Evolutionary conservation across 2,888 invertebrate species (phyloP).

Genomic region (Acrobasis repandana): DNA sequence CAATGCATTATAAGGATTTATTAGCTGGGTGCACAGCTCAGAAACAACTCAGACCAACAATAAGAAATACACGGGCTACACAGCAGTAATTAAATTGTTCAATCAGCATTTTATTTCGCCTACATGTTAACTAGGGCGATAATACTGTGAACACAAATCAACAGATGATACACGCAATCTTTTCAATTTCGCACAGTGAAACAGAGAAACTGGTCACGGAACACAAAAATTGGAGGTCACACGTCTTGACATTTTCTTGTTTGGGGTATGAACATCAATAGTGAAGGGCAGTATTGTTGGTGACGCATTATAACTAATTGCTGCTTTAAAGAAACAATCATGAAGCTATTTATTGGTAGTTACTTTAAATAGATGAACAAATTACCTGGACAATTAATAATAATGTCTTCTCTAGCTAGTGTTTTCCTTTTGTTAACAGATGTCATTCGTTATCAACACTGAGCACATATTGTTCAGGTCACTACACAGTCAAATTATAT

Average conservation of each 20-base stretch:
- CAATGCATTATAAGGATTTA: not conserved
- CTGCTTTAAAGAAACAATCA: slow-evolving; percentile 20
- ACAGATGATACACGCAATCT: slow-evolving; percentile 14
- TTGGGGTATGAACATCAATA: slow-evolving; percentile 45
- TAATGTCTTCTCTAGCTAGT: slow-evolving; percentile 49
- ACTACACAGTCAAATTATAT: slow-evolving; percentile 58
- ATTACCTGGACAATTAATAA: slow-evolving; percentile 52
- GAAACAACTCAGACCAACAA: not conserved
- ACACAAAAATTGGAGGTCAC: slow-evolving; percentile 66
- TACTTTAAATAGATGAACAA: not conserved
- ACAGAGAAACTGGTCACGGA: slow-evolving; percentile 48
- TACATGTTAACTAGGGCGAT: slow-evolving; percentile 55
- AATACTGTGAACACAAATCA: slow-evolving; percentile 29
- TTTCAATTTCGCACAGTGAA: slow-evolving; percentile 25
- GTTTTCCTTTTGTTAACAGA: slow-evolving; percentile 76
- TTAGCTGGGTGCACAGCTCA: not conserved
- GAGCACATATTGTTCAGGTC: slow-evolving; percentile 69
- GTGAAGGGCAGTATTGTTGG: slow-evolving; percentile 60
- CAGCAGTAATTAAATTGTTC: slow-evolving; percentile 47
- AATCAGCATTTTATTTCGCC: slow-evolving; percentile 61
- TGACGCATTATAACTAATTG: slow-evolving; percentile 39
- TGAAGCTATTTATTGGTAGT: slow-evolving; percentile 13
- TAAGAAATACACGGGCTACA: slow-evolving; percentile 32
- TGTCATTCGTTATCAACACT: slow-evolving; percentile 79
- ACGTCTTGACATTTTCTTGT: slow-evolving; percentile 73